phyloP scores from a whole-genome alignment of 2,797 vertebrate genomes.

The Lacerta agilis region DNA sequence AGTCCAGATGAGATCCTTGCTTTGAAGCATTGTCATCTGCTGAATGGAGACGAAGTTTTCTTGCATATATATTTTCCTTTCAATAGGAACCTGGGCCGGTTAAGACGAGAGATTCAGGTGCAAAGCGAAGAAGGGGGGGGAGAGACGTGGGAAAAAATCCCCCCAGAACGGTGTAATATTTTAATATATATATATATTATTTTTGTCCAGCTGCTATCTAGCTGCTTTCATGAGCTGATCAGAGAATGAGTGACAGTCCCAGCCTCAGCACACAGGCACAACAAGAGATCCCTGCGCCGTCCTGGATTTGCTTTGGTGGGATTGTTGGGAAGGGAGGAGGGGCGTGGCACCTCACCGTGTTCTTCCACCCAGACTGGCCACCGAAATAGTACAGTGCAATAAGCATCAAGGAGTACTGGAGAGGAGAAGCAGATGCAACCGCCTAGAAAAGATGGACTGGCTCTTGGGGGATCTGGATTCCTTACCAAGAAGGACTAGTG shows the following conservation, averaged over 20 bases:
- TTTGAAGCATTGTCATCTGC: conserved; percentile 88
- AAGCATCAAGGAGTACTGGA: conserved; percentile 58
- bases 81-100: conserved; percentile 27
- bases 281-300: conserved; percentile 87
- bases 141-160: conserved; percentile 21
- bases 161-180: conserved; percentile 63
- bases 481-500: background rate
- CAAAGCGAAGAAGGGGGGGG: background rate
- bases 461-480: conserved; percentile 43
- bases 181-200: background rate
- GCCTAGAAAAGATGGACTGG: conserved; percentile 74
- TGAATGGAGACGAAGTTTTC: conserved; percentile 31
- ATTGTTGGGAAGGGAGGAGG: conserved; percentile 55
- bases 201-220: conserved; percentile 76
- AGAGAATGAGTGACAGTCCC: conserved; percentile 90
- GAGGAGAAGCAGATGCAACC: conserved; percentile 53
- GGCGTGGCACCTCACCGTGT: conserved; percentile 71
- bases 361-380: conserved; percentile 77
- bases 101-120: conserved; percentile 6
- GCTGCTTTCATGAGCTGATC: conserved; percentile 83
- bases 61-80: conserved; percentile 59
- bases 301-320: conserved; percentile 65
- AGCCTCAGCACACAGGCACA: conserved; percentile 85
- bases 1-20: conserved; percentile 87
- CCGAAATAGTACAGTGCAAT: conserved; percentile 74